phyloP scores from a whole-genome alignment of 2,113 vertebrate genomes.

The Solenodon paradoxus region DNA sequence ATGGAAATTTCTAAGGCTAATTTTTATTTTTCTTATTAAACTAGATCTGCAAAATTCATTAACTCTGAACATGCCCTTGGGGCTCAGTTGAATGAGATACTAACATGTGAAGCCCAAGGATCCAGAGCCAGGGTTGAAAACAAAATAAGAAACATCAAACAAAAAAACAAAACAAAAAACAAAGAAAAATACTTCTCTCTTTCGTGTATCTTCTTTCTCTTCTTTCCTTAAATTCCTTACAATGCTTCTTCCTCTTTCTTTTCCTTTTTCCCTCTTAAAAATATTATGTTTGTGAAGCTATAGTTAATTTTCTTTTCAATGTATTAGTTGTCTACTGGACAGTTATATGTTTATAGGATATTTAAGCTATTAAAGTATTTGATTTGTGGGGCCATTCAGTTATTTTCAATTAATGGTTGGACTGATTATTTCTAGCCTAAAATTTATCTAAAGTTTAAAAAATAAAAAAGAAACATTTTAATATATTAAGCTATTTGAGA shows the following conservation, averaged over 20 bases:
- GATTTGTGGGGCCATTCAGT: neutral
- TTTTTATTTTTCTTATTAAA: neutral
- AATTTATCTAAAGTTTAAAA: neutral
- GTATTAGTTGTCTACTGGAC: neutral
- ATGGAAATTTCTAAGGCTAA: neutral
- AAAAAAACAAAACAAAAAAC: no score
- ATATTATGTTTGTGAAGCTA: no score
- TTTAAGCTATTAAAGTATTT: neutral
- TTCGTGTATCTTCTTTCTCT: no score
- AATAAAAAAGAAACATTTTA: neutral
- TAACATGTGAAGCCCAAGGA: no score
- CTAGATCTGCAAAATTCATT: neutral
- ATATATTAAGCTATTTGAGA: neutral
- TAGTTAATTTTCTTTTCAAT: neutral
- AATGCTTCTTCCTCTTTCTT: no score
- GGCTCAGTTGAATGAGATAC: no score
- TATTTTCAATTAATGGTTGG: neutral
- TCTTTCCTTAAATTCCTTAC: no score
- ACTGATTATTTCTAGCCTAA: neutral
- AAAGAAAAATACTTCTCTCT: no score
- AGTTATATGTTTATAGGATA: neutral
- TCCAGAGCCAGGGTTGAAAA: no score
- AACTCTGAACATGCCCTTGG: no score
- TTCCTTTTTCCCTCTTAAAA: no score
- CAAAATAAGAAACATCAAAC: no score